Conservation (phyloP, 2,888 invertebrate species). For the Patella pellucida region DNA sequence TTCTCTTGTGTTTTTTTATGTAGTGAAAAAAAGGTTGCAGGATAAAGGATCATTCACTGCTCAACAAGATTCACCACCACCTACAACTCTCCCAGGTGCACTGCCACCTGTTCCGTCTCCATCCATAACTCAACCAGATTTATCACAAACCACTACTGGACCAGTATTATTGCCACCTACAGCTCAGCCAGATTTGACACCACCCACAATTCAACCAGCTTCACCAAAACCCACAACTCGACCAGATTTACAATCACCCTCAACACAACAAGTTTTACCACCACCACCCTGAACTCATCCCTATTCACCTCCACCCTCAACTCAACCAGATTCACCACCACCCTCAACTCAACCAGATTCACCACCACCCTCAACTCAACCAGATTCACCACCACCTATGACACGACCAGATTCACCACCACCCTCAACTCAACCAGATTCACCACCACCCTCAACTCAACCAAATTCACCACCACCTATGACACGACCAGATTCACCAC, state of each 20-base stretch:
- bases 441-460: not conserved
- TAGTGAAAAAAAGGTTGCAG: slow-evolving; percentile 12
- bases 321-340: too few relatives aligned
- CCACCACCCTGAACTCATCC: too few relatives aligned
- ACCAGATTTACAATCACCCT: too few relatives aligned
- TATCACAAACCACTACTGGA: slow-evolving; percentile 10
- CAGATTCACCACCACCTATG: not conserved
- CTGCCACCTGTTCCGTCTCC: not conserved
- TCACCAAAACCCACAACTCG: not conserved
- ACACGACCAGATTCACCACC: not conserved
- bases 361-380: not conserved
- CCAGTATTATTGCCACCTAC: not conserved
- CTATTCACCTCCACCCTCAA: not conserved
- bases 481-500: slow-evolving; percentile 1
- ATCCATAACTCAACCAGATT: slow-evolving; percentile 1
- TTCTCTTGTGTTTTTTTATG: not conserved
- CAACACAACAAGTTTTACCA: too few relatives aligned
- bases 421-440: not conserved
- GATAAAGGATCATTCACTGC: not conserved
- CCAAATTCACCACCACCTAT: not conserved
- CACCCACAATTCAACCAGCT: too few relatives aligned
- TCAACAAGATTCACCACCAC: not conserved
- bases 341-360: too few relatives aligned
- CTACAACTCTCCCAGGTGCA: not conserved
- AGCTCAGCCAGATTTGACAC: slow-evolving; percentile 3